Evolutionary conservation across 1,140 invertebrate genomes (phyloP), one percentile per base, ranked within the genome.

Genomic region (Monochamus saltuarius): DNA sequence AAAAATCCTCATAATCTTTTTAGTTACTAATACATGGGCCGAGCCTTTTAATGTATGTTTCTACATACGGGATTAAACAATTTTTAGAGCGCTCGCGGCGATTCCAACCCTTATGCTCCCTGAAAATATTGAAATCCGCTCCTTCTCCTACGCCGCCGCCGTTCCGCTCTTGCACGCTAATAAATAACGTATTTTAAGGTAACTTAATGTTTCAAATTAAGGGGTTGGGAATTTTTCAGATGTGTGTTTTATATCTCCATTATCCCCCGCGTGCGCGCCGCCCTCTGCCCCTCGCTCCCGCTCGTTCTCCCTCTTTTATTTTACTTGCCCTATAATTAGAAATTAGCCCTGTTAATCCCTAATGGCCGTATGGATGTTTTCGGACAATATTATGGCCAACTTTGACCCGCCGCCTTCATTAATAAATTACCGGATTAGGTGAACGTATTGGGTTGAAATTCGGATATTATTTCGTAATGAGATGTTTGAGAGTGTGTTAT

Each of bases 171-270:
- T 29, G 35, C 50, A 52, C 47, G 50, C 61, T 66, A 66, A 66
- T 66, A 66, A 66, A 66, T 66, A 63, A 58, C 65, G 58, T 59
- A 66, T 66, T 66, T 66, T 66, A 66, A 66, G 65, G 65, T 66
- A 66, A 66, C 51, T 59, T 66, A 66, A 64, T 66, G 65, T 66
- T 50, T 55, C 65, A 61, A 66, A 66, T 66, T 66, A 66, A 66
- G 65, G 65, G 65, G 58, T 61, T 66, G 56, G 59, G 58, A 66
- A 66, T 61, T 66, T 66, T 66, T 66, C 65, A 61, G 58, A 64
- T 64, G 63, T 59, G 58, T 61, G 56, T 53, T 51, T 50, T 59
- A 50, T 62, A 35, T 63, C 53, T 56, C 53, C 53, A 56, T 56
- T 56, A 56, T 56, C 39, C 53, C 34, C 14, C 10, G 29, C 22